phyloP scores from a whole-genome alignment of 2,797 vertebrate genomes.

The Allobates femoralis region DNA sequence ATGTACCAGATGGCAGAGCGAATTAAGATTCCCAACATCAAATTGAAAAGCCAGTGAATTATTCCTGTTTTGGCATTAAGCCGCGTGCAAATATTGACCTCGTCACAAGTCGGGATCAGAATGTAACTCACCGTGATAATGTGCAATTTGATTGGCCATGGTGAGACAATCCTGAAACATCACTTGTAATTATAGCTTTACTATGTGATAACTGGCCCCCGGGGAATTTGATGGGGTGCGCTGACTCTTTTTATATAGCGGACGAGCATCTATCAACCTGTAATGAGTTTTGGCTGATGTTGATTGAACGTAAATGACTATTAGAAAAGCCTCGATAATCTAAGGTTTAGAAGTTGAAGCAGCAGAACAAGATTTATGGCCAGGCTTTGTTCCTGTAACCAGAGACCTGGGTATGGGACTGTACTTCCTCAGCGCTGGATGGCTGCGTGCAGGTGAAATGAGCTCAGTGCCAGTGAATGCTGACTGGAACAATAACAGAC shows the following conservation, averaged over 20 bases:
- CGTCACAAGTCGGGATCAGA: slow-evolving; percentile 47
- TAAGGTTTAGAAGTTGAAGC: not conserved
- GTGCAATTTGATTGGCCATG: slow-evolving; percentile 52
- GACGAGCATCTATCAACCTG: slow-evolving; percentile 38
- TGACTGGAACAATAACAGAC: not conserved
- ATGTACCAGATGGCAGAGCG: slow-evolving; percentile 48
- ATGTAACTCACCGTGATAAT: slow-evolving; percentile 49
- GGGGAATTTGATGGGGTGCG: slow-evolving; percentile 33
- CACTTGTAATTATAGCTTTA: slow-evolving; percentile 56
- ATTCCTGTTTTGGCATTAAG: slow-evolving; percentile 54
- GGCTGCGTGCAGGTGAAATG: not conserved
- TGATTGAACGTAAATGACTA: slow-evolving; percentile 42
- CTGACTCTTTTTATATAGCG: slow-evolving; percentile 33
- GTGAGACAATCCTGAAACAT: slow-evolving; percentile 57
- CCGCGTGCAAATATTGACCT: slow-evolving; percentile 46
- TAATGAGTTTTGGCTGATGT: slow-evolving; percentile 38
- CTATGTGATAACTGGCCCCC: slow-evolving; percentile 43
- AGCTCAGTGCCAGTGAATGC: not conserved
- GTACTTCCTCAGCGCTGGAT: not conserved
- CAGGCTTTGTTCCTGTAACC: slow-evolving; percentile 11
- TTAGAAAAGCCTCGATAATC: slow-evolving; percentile 30
- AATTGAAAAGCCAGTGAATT: slow-evolving; percentile 34
- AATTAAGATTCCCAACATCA: slow-evolving; percentile 55
- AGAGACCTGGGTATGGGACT: not conserved
- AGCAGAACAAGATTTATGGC: slow-evolving; percentile 23